Evolutionary conservation across 1,140 invertebrate genomes (phyloP).

Genomic region (Scylla paramamosain): DNA sequence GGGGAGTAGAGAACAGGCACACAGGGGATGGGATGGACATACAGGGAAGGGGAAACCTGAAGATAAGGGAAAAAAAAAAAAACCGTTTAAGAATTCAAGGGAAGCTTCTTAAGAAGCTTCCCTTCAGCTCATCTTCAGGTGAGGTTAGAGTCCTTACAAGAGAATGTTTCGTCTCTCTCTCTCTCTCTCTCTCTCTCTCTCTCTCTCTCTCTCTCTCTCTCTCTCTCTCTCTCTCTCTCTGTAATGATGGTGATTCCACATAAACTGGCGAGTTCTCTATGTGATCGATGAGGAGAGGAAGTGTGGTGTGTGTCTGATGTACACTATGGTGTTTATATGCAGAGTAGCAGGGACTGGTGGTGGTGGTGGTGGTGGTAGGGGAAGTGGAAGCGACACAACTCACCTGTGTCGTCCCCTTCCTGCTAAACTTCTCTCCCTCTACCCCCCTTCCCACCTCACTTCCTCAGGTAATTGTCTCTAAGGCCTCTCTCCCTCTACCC

Average conservation of each 20-base stretch:
- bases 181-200: too few relatives aligned
- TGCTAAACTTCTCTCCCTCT: background rate
- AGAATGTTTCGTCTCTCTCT: too few relatives aligned
- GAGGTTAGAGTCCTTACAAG: too few relatives aligned
- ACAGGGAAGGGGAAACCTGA: background rate
- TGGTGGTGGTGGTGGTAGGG: background rate
- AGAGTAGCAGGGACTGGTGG: background rate
- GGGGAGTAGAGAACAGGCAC: background rate
- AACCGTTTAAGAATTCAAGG: too few relatives aligned
- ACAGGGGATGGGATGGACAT: background rate
- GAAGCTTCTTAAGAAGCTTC: too few relatives aligned
- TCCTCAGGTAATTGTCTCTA: conserved; percentile 10
- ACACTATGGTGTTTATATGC: background rate
- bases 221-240: too few relatives aligned
- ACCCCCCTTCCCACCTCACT: background rate
- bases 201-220: too few relatives aligned
- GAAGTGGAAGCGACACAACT: background rate
- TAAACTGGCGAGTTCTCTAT: background rate
- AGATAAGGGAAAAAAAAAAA: too few relatives aligned
- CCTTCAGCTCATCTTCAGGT: too few relatives aligned
- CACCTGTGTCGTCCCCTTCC: conserved; percentile 5
- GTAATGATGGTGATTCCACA: background rate
- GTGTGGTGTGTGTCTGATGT: background rate
- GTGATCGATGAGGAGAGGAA: background rate
- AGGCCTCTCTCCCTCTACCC: background rate